Percentiles rank a stretch among this genome's conserved stretches.
Conservation (phyloP, 2,113 vertebrate genomes). For the Tachysurus vachellii region DNA sequence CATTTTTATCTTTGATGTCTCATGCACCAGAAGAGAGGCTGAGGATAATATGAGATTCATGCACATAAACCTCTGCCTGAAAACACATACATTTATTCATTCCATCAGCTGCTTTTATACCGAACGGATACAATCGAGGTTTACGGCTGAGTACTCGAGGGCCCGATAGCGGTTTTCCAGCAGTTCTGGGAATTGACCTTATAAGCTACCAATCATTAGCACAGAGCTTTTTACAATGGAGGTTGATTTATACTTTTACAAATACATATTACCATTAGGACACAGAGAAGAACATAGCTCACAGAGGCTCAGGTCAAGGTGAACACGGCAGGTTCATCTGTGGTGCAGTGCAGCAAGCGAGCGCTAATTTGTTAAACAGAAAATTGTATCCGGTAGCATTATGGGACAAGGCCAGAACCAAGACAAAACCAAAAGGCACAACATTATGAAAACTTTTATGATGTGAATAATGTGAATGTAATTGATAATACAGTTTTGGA, state of each 20-base stretch:
- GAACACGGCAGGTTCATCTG: background rate
- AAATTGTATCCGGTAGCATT: background rate
- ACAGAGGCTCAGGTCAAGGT: constrained; percentile 4
- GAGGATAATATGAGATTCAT: background rate
- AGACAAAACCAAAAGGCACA: background rate
- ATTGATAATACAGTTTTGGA: background rate
- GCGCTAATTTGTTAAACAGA: background rate
- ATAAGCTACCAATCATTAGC: constrained; percentile 1
- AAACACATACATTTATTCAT: background rate
- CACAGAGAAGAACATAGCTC: background rate
- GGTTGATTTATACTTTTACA: background rate
- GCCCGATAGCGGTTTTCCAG: background rate
- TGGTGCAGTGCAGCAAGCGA: background rate
- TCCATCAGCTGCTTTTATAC: constrained; percentile 2
- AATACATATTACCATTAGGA: background rate
- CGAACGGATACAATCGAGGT: background rate
- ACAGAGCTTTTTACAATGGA: background rate
- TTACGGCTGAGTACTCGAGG: background rate
- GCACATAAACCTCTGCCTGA: background rate
- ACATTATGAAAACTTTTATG: background rate
- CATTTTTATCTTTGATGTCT: background rate
- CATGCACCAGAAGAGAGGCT: too few species aligned
- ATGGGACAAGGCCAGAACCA: background rate
- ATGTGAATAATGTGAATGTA: background rate
- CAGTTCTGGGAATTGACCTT: background rate